Evolutionary conservation across 2,888 invertebrate species (phyloP).

Genomic region (Cerceris ruficornis): DNA sequence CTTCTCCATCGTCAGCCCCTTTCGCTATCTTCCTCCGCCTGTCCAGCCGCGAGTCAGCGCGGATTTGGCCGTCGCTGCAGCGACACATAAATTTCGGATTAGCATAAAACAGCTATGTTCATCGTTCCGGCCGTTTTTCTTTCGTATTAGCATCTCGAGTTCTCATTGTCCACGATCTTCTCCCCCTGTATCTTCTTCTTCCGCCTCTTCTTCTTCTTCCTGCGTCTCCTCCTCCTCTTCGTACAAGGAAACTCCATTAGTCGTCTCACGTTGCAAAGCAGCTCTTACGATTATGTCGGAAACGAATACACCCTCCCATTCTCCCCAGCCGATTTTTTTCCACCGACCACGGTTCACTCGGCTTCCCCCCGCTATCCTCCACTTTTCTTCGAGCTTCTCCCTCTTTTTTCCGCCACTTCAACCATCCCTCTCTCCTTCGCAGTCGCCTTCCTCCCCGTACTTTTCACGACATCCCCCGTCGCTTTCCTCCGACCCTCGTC

Average conservation of each 20-base stretch:
- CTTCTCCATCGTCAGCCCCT: neutral
- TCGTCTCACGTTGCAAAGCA: constrained; percentile 37
- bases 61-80: constrained; percentile 4
- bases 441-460: neutral
- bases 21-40: neutral
- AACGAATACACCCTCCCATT: constrained; percentile 30
- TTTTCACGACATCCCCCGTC: neutral
- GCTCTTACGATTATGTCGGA: constrained; percentile 57
- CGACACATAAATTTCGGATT: constrained; percentile 25
- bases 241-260: constrained; percentile 64
- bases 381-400: neutral
- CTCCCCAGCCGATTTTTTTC: constrained; percentile 10
- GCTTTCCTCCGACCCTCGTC: neutral
- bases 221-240: constrained; percentile 46
- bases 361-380: neutral
- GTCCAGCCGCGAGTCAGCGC: constrained; percentile 1
- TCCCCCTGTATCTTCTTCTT: constrained; percentile 33
- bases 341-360: neutral
- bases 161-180: constrained; percentile 45
- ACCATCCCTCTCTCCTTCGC: neutral
- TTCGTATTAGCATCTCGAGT: constrained; percentile 59
- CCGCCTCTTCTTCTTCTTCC: constrained; percentile 26
- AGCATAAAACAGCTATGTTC: constrained; percentile 25
- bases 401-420: constrained; percentile 7
- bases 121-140: constrained; percentile 37